phyloP scores from a whole-genome alignment of 2,113 vertebrate genomes.

The Miniopterus natalensis region DNA sequence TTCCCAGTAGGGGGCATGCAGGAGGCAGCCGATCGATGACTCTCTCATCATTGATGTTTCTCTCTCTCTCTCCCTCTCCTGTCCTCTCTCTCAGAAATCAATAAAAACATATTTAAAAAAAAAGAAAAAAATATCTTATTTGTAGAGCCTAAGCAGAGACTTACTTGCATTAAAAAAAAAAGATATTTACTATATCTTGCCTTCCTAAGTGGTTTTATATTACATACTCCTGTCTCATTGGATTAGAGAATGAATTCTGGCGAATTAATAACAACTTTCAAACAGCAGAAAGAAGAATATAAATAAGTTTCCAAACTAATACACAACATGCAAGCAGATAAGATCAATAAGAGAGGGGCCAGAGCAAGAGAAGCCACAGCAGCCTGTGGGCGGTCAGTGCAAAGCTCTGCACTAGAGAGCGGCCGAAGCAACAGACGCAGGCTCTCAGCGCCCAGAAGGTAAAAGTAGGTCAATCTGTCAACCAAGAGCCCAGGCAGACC shows the following conservation, averaged over 20 bases:
- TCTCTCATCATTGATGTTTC: too few species aligned
- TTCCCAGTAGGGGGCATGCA: too few species aligned
- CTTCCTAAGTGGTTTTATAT: background rate
- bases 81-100: too few species aligned
- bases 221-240: background rate
- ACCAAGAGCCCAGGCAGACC: background rate
- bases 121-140: too few species aligned
- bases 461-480: background rate
- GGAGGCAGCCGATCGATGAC: too few species aligned
- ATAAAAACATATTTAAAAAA: too few species aligned
- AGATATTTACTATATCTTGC: background rate
- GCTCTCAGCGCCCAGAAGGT: too few species aligned
- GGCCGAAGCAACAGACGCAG: background rate
- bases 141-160: too few species aligned
- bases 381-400: background rate
- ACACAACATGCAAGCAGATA: background rate
- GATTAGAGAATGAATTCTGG: background rate
- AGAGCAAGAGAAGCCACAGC: background rate
- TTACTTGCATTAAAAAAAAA: background rate
- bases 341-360: background rate
- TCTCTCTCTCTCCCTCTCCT: too few species aligned
- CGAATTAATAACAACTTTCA: slow-evolving; percentile 25
- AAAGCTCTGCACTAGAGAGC: background rate
- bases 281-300: background rate
- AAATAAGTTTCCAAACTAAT: background rate